Percentiles rank a stretch among this genome's conserved stretches.
Conservation (phyloP, 2,797 vertebrate species). For the Myotis findleyi region DNA sequence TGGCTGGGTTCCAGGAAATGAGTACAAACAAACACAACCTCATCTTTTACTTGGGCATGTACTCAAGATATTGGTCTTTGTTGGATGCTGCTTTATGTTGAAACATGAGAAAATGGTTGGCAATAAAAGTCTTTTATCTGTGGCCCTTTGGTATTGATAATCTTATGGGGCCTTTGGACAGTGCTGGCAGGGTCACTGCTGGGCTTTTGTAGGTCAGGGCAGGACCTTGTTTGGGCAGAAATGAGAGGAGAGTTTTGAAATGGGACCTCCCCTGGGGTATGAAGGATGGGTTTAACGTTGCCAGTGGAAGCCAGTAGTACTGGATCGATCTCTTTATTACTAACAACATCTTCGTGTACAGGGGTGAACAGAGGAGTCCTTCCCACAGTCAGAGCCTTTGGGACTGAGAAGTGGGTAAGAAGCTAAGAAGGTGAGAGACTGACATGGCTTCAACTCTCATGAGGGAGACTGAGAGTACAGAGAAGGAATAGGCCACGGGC, state of each 20-base stretch:
- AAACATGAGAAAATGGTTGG: neutral
- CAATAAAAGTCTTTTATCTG: neutral
- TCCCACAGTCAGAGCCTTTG: neutral
- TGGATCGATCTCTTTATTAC: neutral
- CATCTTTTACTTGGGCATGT: neutral
- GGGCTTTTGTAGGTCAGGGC: neutral
- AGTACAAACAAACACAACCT: neutral
- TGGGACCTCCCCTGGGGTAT: neutral
- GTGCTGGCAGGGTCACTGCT: neutral
- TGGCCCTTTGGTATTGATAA: neutral
- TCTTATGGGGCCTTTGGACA: neutral
- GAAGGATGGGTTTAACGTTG: neutral
- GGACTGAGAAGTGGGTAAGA: neutral
- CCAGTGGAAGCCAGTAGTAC: rapidly evolving
- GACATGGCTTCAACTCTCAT: neutral
- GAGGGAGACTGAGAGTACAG: rapidly evolving
- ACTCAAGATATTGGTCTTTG: neutral
- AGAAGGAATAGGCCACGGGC: rapidly evolving
- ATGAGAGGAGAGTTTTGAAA: neutral
- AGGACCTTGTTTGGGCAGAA: neutral
- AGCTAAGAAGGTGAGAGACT: neutral
- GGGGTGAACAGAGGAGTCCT: neutral
- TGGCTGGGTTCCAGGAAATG: neutral
- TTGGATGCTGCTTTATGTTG: neutral
- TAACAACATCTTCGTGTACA: neutral